Base-by-base conservation (phyloP, 2,797 vertebrate species). In the Alosa sapidissima region DNA sequence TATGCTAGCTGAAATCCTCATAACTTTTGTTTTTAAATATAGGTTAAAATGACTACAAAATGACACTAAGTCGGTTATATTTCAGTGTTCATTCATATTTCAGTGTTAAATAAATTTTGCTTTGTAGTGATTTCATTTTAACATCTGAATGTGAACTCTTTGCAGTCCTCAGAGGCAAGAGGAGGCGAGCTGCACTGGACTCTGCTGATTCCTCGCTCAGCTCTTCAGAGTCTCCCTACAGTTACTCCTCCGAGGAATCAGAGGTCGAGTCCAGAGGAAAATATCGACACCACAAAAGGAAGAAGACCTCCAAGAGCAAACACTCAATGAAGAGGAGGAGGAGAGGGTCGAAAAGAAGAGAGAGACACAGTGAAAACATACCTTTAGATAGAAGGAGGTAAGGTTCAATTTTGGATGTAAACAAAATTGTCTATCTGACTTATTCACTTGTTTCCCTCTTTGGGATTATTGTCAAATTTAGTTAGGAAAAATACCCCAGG, bases 81-180 rank as follows among this genome's bases (percentile, higher is more conserved):
- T 41, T 41, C 41, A 41, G 41, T 41, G 41, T 41, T 41, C n/a
- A n/a, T n/a, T n/a, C n/a, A 41, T 41, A 41, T 41, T 41, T 41
- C 41, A 41, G 41, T 41, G 41, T 41, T 41, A 2, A 41, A 41
- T 41, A 41, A 41, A 62, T 24, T 1, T 62, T 10, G 1, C 58
- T 48, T 10, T 65, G 16, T 83, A 28, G 14, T 55, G 82, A 68
- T 90, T 89, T 89, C 54, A 89, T 85, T 85, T 88, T 55, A 14
- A 86, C 16, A 89, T 87, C 55, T 58, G 85, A 47, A 87, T 87
- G 65, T 78, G 90, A 93, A 92, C 89, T 88, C 36, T 86, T 89
- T 21, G 24, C 82, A 96, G 96, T 96, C 16, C 93, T 98, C 87
- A 95, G 97, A 92, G 96, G 96, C 89, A 97, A 96, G 90, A 96